Conservation (phyloP, 2,797 vertebrate species). For the Gallirallus australis region DNA sequence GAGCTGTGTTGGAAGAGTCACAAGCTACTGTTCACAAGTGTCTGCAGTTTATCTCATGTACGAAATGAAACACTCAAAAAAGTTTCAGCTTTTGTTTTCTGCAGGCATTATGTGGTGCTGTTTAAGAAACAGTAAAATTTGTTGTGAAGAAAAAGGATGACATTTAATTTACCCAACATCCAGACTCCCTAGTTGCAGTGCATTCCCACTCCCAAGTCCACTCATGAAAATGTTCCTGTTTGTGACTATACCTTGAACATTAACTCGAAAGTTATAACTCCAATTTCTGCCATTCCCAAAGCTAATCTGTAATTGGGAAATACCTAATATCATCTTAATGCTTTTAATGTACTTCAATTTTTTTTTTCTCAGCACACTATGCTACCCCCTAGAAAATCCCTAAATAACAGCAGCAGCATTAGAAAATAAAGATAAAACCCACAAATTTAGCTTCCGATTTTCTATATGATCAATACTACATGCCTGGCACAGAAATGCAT, state of each 20-base stretch:
- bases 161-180: background rate
- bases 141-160: background rate
- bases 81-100: background rate
- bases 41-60: background rate
- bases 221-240: background rate
- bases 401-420: background rate
- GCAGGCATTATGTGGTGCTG: background rate
- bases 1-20: background rate
- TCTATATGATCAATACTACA: background rate
- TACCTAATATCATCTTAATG: background rate
- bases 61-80: background rate
- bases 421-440: background rate
- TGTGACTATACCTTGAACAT: background rate
- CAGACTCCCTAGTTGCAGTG: background rate
- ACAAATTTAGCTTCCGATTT: background rate
- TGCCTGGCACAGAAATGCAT: background rate
- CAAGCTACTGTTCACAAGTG: background rate
- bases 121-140: background rate
- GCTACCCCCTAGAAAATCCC: background rate
- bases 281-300: background rate
- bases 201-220: no score
- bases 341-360: background rate
- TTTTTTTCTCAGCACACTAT: background rate
- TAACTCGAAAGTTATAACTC: background rate
- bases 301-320: background rate